A percentile compares a stretch with the other conserved stretches of the same genome.
Conservation (phyloP, 2,797 vertebrate genomes). For the Spondyliosoma cantharus region DNA sequence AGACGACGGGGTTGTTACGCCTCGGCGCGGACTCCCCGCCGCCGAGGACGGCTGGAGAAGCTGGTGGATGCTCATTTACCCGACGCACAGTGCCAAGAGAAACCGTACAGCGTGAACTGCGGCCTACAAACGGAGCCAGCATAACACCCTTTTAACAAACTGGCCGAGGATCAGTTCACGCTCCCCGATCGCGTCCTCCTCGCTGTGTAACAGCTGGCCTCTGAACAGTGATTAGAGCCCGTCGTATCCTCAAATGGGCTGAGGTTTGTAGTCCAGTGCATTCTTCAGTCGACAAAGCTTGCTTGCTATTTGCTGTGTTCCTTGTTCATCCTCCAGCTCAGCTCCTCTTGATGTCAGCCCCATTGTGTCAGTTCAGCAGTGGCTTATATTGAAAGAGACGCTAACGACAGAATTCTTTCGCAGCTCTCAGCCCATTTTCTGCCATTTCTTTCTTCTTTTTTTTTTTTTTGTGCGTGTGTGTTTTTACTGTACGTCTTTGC, state of each 20-base stretch:
- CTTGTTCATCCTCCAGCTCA: slow-evolving; percentile 65
- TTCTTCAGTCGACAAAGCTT: slow-evolving; percentile 61
- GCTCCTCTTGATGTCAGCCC: slow-evolving; percentile 73
- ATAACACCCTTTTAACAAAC: slow-evolving; percentile 37
- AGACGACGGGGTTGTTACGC: slow-evolving; percentile 44
- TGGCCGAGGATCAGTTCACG: slow-evolving; percentile 55
- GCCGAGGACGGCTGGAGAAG: slow-evolving; percentile 64
- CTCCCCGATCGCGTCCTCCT: slow-evolving; percentile 19
- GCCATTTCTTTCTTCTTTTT: slow-evolving; percentile 21
- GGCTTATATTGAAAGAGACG: slow-evolving; percentile 66
- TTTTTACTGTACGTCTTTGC: slow-evolving; percentile 69
- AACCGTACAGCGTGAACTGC: slow-evolving; percentile 66
- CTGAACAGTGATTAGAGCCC: slow-evolving; percentile 57
- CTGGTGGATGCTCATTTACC: slow-evolving; percentile 66
- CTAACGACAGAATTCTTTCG: slow-evolving; percentile 52
- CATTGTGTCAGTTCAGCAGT: slow-evolving; percentile 64
- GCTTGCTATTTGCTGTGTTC: slow-evolving; percentile 69
- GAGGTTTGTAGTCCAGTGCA: slow-evolving; percentile 46
- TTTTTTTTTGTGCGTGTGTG: neutral
- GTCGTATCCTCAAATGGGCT: slow-evolving; percentile 49
- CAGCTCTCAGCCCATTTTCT: slow-evolving; percentile 38
- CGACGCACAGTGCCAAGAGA: slow-evolving; percentile 80
- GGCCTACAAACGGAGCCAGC: slow-evolving; percentile 71
- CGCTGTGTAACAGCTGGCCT: slow-evolving; percentile 51
- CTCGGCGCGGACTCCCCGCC: slow-evolving; percentile 47